Conservation (phyloP, 2,888 invertebrate genomes). For the Volucella bombylans region DNA sequence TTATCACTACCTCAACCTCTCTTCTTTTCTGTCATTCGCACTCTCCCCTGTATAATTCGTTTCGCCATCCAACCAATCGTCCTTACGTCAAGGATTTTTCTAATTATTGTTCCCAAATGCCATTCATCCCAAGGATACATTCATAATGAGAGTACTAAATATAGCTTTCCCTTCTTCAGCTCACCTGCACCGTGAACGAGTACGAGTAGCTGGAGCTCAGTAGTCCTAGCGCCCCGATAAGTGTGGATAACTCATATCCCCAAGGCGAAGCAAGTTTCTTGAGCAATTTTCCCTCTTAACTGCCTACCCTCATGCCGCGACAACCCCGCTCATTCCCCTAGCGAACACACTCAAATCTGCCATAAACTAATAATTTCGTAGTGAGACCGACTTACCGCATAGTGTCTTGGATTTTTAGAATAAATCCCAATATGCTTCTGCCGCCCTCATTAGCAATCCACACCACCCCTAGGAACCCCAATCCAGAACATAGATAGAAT, state of each 20-base stretch:
- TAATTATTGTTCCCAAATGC: conserved; percentile 60
- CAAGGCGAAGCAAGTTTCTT: conserved; percentile 48
- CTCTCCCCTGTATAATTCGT: conserved; percentile 3
- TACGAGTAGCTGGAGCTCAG: background rate
- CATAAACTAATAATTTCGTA: conserved; percentile 57
- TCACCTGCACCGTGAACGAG: conserved; percentile 4
- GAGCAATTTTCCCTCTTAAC: conserved; percentile 41
- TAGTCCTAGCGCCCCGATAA: conserved; percentile 13
- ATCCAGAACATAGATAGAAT: background rate
- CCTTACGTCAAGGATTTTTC: conserved; percentile 53
- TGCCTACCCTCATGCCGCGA: background rate
- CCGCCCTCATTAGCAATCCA: conserved; percentile 35
- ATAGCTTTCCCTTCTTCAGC: conserved; percentile 20
- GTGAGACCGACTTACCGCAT: conserved; percentile 5
- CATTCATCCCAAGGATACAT: conserved; percentile 63
- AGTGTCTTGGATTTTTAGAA: background rate
- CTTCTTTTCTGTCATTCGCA: background rate
- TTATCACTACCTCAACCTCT: background rate
- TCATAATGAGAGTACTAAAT: conserved; percentile 62
- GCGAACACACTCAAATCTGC: conserved; percentile 43
- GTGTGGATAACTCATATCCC: conserved; percentile 49
- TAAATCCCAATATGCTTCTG: background rate
- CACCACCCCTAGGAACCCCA: background rate
- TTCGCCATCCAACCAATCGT: conserved; percentile 47
- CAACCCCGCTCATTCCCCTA: background rate